phyloP scores from a whole-genome alignment of 2,888 invertebrate species.

The Amiota mariae region DNA sequence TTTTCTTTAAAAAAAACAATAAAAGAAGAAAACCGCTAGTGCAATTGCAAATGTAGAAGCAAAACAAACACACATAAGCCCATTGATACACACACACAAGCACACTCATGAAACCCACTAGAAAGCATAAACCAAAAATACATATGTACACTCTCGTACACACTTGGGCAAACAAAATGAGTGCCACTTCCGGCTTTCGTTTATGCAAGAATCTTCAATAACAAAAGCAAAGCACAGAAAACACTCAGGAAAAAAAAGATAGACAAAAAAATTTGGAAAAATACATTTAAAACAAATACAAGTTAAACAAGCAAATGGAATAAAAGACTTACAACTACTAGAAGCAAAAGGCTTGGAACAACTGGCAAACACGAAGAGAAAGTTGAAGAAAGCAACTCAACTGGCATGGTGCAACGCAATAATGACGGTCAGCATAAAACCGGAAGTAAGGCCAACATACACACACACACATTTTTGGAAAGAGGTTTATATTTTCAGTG shows the following conservation, averaged over 20 bases:
- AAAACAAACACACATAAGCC: too few relatives aligned
- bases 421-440: background rate
- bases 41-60: conserved; percentile 16
- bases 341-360: conserved; percentile 2
- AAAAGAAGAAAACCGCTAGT: conserved; percentile 20
- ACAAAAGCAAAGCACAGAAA: background rate
- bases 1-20: background rate
- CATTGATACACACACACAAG: conserved; percentile 1
- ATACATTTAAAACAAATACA: conserved; percentile 27
- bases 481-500: background rate
- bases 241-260: background rate
- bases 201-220: conserved; percentile 15
- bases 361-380: background rate
- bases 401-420: background rate
- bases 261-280: background rate
- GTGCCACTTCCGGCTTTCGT: conserved; percentile 32
- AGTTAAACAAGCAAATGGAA: conserved; percentile 9
- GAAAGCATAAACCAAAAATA: conserved; percentile 17
- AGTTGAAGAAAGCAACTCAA: background rate
- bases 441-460: background rate
- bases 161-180: conserved; percentile 29
- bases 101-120: background rate
- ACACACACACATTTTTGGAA: background rate
- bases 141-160: background rate
- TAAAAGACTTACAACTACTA: conserved; percentile 11